Conservation (phyloP, 37 sponge, comb jelly and placozoan genomes). For the Axinella damicornis region DNA sequence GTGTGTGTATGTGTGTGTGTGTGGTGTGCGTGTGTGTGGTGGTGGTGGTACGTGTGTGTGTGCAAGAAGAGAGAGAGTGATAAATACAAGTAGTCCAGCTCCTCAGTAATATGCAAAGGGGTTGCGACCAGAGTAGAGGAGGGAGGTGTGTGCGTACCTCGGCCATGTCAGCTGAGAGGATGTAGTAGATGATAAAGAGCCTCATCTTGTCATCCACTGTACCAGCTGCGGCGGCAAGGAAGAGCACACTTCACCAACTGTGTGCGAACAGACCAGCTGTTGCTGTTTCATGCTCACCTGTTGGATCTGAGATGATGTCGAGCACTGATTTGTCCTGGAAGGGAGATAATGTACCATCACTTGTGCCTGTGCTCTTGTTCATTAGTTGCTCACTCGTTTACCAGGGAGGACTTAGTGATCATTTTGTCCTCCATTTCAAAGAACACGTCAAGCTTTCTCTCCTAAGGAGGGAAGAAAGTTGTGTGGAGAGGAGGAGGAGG, state of each 20-base stretch:
- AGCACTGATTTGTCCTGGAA: conserved; percentile 79
- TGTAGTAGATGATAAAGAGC: conserved; percentile 94
- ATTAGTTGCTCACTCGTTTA: conserved; percentile 2
- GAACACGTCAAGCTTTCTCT: conserved; percentile 88
- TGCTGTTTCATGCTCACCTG: too few species aligned
- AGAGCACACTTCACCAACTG: too few species aligned
- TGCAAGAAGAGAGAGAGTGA: conserved; percentile 2
- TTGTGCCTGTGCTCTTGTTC: too few species aligned
- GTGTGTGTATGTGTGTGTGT: too few species aligned
- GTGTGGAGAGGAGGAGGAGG: neutral
- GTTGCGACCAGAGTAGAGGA: too few species aligned
- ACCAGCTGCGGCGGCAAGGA: conserved; percentile 54
- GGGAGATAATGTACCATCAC: neutral
- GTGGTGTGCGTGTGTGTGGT: too few species aligned
- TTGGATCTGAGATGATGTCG: conserved; percentile 71
- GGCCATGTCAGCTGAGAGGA: conserved; percentile 70
- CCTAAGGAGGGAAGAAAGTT: conserved; percentile 28
- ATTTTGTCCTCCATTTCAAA: conserved; percentile 98
- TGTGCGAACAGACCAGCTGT: too few species aligned
- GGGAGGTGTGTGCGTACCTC: conserved; percentile 50
- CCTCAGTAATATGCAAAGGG: neutral
- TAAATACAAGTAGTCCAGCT: neutral
- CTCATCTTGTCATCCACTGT: conserved; percentile 93
- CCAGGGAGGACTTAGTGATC: conserved; percentile 88
- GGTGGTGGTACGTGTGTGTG: too few species aligned